These are phyloP conservation scores for Acleris emargana DNA, from an alignment of 2,888 invertebrate species.

Conservation along the genomic window DNA sequence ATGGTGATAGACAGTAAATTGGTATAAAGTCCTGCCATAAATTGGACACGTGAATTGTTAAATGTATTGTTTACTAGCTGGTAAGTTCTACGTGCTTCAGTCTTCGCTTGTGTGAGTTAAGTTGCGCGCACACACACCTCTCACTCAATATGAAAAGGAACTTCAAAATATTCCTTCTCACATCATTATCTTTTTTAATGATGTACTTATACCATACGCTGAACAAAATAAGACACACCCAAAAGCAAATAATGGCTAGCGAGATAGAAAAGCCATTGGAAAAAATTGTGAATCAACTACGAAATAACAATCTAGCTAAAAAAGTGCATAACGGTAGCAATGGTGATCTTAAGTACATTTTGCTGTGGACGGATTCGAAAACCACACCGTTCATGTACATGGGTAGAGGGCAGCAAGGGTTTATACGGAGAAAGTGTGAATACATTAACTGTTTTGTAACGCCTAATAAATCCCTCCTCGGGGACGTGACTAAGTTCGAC, in stretches of 20 bases:
- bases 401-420: slow-evolving; percentile 48
- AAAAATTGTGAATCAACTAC: neutral
- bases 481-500: slow-evolving; percentile 57
- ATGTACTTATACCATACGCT: slow-evolving; percentile 16
- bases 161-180: slow-evolving; percentile 16
- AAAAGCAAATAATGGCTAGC: neutral
- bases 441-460: slow-evolving; percentile 65
- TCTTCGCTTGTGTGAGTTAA: too few relatives aligned
- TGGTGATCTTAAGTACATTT: slow-evolving; percentile 52
- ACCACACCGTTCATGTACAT: slow-evolving; percentile 53
- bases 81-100: too few relatives aligned
- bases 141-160: too few relatives aligned
- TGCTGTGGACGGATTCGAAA: slow-evolving; percentile 54
- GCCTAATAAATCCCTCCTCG: slow-evolving; percentile 46
- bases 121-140: too few relatives aligned
- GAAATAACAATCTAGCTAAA: slow-evolving; percentile 5
- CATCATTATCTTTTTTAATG: slow-evolving; percentile 10
- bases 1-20: too few relatives aligned
- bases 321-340: slow-evolving; percentile 5
- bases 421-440: slow-evolving; percentile 54
- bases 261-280: slow-evolving; percentile 34
- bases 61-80: too few relatives aligned
- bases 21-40: too few relatives aligned
- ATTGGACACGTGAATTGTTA: too few relatives aligned
- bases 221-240: neutral